Evolutionary conservation across 2,888 invertebrate genomes (phyloP).

Genomic region (Meiosimyza platycephala): DNA sequence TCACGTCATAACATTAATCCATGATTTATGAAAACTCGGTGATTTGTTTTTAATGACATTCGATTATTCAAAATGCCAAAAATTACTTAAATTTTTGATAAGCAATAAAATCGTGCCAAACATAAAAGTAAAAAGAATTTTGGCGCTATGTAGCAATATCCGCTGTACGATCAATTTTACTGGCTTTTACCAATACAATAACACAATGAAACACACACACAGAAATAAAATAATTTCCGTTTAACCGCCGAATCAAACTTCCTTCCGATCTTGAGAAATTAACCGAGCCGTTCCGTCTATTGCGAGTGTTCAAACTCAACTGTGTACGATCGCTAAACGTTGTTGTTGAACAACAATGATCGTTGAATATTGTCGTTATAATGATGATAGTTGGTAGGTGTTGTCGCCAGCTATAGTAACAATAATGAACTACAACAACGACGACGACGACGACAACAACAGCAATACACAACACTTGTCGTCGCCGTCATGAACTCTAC

Average conservation of each 20-base stretch:
- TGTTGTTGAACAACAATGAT: neutral
- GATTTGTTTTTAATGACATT: too few relatives aligned
- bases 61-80: too few relatives aligned
- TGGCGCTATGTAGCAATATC: slow-evolving; percentile 17
- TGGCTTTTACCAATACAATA: neutral
- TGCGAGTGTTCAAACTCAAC: slow-evolving; percentile 35
- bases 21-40: too few relatives aligned
- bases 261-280: slow-evolving; percentile 11
- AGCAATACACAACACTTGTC: slow-evolving; percentile 39
- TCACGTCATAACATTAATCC: too few relatives aligned
- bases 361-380: slow-evolving; percentile 32
- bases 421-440: slow-evolving; percentile 22
- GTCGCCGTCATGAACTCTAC: slow-evolving; percentile 17
- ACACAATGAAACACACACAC: too few relatives aligned
- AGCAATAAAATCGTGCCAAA: too few relatives aligned
- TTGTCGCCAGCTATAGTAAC: slow-evolving; percentile 14
- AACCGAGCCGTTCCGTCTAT: slow-evolving; percentile 19
- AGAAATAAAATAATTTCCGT: slow-evolving; percentile 21
- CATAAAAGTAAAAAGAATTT: too few relatives aligned
- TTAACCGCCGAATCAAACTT: slow-evolving; percentile 21
- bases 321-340: slow-evolving; percentile 12
- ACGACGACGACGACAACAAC: slow-evolving; percentile 35
- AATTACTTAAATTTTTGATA: too few relatives aligned
- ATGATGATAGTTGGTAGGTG: slow-evolving; percentile 14
- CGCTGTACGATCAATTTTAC: neutral